Conservation (phyloP, 2,113 vertebrate species). For the Anarrhichthys ocellatus region DNA sequence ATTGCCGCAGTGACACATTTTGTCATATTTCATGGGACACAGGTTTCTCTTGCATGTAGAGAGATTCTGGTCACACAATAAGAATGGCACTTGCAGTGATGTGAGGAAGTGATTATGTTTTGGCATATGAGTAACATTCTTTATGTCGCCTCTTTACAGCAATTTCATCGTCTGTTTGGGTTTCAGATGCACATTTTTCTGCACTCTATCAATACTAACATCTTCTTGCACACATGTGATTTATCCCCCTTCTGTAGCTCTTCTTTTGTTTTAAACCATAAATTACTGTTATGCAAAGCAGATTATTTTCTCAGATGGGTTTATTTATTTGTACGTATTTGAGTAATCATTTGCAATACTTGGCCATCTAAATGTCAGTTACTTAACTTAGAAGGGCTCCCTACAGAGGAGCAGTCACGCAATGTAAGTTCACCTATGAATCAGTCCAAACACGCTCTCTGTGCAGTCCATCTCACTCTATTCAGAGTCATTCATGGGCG, state of each 20-base stretch:
- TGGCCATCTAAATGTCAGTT: not conserved
- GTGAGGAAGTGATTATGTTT: not conserved
- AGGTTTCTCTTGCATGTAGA: not conserved
- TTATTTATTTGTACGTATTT: not conserved
- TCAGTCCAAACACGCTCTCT: not conserved
- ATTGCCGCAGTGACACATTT: not conserved
- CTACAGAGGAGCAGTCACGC: not conserved
- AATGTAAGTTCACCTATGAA: not conserved
- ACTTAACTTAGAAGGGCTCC: not conserved
- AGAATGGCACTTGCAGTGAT: no score
- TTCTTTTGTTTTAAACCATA: not conserved
- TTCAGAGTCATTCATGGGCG: slow-evolving; percentile 8
- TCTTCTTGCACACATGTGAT: not conserved
- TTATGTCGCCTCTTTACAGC: not conserved
- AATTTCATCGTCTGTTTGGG: not conserved
- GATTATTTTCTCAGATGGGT: not conserved
- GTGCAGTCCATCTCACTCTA: slow-evolving; percentile 1
- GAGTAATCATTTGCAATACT: not conserved
- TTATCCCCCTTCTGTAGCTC: not conserved
- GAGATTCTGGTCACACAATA: not conserved
- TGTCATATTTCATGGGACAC: not conserved
- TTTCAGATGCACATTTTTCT: not conserved
- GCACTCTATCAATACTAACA: not conserved
- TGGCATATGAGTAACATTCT: not conserved
- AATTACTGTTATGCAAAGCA: not conserved